Evolutionary conservation across 2,888 invertebrate species (phyloP).

Genomic region (Ichneumoninae sp.): DNA sequence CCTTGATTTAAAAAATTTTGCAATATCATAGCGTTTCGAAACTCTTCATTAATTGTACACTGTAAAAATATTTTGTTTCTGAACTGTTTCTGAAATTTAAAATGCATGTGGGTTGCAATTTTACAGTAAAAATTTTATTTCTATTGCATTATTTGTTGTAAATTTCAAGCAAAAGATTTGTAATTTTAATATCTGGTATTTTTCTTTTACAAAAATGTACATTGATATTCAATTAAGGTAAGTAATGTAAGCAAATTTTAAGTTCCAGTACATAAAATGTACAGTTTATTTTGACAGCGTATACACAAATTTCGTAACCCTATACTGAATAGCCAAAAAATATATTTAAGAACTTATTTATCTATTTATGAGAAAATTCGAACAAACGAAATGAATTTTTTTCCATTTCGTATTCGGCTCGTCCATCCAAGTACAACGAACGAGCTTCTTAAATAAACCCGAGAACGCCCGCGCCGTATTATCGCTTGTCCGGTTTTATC

Average conservation of each 20-base stretch:
- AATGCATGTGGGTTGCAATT: too few relatives aligned
- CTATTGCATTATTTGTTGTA: too few relatives aligned
- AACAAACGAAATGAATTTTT: background rate
- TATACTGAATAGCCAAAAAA: background rate
- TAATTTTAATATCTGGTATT: too few relatives aligned
- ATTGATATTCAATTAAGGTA: too few relatives aligned
- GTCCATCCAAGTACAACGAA: background rate
- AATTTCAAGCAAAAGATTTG: too few relatives aligned
- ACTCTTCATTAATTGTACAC: background rate
- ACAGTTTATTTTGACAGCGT: background rate
- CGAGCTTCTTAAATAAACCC: background rate
- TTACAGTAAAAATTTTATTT: too few relatives aligned
- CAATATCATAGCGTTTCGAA: background rate
- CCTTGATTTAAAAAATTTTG: background rate
- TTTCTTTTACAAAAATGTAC: too few relatives aligned
- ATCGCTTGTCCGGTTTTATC: constrained; percentile 65
- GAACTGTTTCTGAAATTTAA: too few relatives aligned
- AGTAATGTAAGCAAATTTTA: too few relatives aligned
- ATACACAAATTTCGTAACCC: background rate
- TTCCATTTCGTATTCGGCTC: background rate
- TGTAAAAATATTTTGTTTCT: too few relatives aligned
- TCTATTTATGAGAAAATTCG: background rate
- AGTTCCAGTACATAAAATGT: too few relatives aligned
- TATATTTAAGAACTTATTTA: background rate
- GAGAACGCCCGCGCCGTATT: background rate